Conservation (phyloP, 2,113 vertebrate genomes). For the Lophius piscatorius region DNA sequence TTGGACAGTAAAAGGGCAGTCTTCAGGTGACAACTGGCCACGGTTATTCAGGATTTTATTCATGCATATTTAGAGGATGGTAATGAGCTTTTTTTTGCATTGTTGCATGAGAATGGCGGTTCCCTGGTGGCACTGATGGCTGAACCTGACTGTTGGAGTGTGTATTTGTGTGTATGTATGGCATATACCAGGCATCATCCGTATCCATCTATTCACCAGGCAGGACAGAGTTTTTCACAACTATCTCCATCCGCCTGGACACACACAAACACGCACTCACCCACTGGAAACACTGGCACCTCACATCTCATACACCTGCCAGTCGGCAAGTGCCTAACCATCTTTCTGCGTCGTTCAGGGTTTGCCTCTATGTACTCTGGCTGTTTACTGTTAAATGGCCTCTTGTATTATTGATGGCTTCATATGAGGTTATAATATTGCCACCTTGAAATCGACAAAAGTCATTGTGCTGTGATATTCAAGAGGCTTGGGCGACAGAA, state of each 20-base stretch:
- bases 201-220: slow-evolving; percentile 57
- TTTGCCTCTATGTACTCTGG: slow-evolving; percentile 73
- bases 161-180: slow-evolving; percentile 36
- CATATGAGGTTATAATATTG: slow-evolving; percentile 72
- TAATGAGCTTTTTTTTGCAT: slow-evolving; percentile 98
- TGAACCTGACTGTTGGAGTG: slow-evolving; percentile 81
- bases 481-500: slow-evolving; percentile 37
- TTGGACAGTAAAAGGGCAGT: slow-evolving; percentile 97
- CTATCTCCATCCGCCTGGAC: slow-evolving; percentile 39
- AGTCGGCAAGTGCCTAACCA: slow-evolving; percentile 62
- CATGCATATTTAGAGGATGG: slow-evolving; percentile 99
- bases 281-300: slow-evolving; percentile 69
- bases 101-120: slow-evolving; percentile 95
- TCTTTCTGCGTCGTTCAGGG: slow-evolving; percentile 53
- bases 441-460: slow-evolving; percentile 59
- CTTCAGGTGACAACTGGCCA: slow-evolving; percentile 90
- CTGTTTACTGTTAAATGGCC: slow-evolving; percentile 79
- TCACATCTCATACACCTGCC: slow-evolving; percentile 75
- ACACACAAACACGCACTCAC: slow-evolving; percentile 25
- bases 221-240: slow-evolving; percentile 53
- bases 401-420: slow-evolving; percentile 81
- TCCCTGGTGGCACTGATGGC: slow-evolving; percentile 87
- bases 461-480: slow-evolving; percentile 57
- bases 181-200: slow-evolving; percentile 52
- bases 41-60: slow-evolving; percentile 92